phyloP scores from a whole-genome alignment of 2,888 invertebrate species.

The Acrocera orbiculus region DNA sequence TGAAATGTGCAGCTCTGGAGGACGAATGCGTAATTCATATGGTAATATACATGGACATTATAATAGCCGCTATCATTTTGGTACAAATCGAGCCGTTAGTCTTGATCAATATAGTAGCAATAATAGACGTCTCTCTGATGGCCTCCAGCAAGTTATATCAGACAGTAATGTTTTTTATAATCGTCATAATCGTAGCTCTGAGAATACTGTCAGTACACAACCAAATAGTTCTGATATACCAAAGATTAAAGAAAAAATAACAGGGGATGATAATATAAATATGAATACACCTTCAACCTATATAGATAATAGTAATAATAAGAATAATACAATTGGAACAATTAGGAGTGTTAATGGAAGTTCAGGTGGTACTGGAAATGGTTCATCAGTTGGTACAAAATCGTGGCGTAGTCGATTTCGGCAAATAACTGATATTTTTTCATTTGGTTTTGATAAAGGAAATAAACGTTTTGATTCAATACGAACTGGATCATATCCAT shows the following conservation, averaged over 20 bases:
- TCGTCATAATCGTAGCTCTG: constrained; percentile 24
- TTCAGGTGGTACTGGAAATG: constrained; percentile 10
- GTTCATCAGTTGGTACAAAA: constrained; percentile 13
- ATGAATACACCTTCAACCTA: constrained; percentile 12
- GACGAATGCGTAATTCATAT: constrained; percentile 30
- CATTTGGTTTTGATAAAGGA: constrained; percentile 29
- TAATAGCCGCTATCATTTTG: constrained; percentile 27
- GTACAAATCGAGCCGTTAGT: constrained; percentile 31
- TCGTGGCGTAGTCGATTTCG: constrained; percentile 29
- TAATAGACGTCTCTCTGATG: constrained; percentile 30
- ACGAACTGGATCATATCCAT: constrained; percentile 25
- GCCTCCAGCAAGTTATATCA: constrained; percentile 30
- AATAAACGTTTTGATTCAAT: constrained; percentile 25
- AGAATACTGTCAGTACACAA: constrained; percentile 11
- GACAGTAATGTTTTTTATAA: constrained; percentile 32
- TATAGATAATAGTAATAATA: constrained; percentile 3
- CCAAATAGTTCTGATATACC: background rate
- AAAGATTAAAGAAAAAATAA: constrained; percentile 11
- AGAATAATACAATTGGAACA: background rate
- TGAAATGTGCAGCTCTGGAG: constrained; percentile 30
- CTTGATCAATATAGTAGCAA: constrained; percentile 31
- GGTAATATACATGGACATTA: constrained; percentile 32
- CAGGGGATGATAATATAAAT: constrained; percentile 15
- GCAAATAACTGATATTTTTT: constrained; percentile 30
- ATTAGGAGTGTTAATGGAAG: constrained; percentile 1